Evolutionary conservation across 2,888 invertebrate genomes (phyloP).

Genomic region (Andrena trimmerana): DNA sequence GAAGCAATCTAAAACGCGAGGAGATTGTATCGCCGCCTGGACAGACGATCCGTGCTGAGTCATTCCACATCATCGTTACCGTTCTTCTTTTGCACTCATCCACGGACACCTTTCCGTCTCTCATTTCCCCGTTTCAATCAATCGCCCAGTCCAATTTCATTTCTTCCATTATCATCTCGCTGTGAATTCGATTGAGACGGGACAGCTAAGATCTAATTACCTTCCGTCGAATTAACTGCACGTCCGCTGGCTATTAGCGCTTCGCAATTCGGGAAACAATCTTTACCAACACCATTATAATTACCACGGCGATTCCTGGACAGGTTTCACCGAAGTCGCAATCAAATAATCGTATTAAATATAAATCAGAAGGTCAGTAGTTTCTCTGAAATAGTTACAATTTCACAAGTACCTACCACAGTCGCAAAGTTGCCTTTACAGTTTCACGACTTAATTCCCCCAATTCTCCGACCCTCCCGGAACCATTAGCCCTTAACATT

Average conservation of each 20-base stretch:
- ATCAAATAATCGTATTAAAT: background rate
- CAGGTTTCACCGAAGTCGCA: background rate
- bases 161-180: constrained; percentile 67
- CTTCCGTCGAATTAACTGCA: constrained; percentile 61
- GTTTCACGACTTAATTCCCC: too few species aligned
- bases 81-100: constrained; percentile 70
- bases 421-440: too few species aligned
- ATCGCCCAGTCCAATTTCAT: constrained; percentile 66
- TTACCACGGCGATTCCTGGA: background rate
- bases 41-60: constrained; percentile 67
- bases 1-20: constrained; percentile 29
- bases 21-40: constrained; percentile 64
- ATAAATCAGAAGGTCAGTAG: background rate
- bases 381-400: too few species aligned
- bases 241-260: constrained; percentile 33
- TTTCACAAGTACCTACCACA: too few species aligned
- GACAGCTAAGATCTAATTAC: constrained; percentile 66
- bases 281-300: constrained; percentile 1
- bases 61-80: constrained; percentile 71
- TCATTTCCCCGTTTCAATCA: constrained; percentile 68
- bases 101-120: constrained; percentile 52
- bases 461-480: too few species aligned
- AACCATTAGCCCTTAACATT: too few species aligned
- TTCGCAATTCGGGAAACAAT: constrained; percentile 25
- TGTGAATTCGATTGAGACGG: constrained; percentile 58